Conservation (phyloP, 2,113 vertebrate species). For the Passerina amoena region DNA sequence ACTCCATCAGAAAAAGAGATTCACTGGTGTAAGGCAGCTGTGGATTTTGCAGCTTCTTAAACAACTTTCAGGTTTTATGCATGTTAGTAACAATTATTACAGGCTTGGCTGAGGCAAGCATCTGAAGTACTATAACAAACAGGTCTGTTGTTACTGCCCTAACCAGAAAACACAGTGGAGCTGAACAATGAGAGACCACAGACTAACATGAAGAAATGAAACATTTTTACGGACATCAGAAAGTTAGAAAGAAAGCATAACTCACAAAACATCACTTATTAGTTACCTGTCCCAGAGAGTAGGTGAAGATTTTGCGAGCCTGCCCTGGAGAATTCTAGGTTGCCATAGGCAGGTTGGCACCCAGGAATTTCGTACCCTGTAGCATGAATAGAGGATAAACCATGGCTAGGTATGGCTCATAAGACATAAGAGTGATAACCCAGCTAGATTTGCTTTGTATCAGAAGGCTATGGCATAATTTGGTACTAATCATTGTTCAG, state of each 20-base stretch:
- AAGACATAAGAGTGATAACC: constrained; percentile 3
- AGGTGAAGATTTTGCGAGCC: constrained; percentile 81
- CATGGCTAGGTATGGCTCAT: constrained; percentile 73
- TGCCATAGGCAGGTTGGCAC: constrained; percentile 82
- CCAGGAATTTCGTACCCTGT: constrained; percentile 84
- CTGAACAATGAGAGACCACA: not conserved
- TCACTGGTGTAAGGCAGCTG: not conserved
- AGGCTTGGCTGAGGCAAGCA: constrained; percentile 30
- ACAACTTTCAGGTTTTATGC: not conserved
- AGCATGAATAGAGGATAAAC: constrained; percentile 81
- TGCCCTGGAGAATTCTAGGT: constrained; percentile 82
- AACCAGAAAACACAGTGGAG: constrained; percentile 3
- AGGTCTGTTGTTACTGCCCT: not conserved
- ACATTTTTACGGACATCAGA: constrained; percentile 42
- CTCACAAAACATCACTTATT: constrained; percentile 67
- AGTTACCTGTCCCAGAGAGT: constrained; percentile 84
- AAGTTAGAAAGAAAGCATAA: constrained; percentile 65
- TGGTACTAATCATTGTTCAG: not conserved
- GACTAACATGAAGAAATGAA: constrained; percentile 2
- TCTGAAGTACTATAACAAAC: not conserved
- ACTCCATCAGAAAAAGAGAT: not conserved
- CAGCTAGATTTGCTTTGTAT: constrained; percentile 9
- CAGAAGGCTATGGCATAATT: constrained; percentile 16
- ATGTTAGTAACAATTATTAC: not conserved
- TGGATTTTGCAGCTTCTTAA: not conserved